These are phyloP conservation scores for Drosophila anomalipes DNA, from an alignment of 2,888 invertebrate species.

Conservation along the genomic window DNA sequence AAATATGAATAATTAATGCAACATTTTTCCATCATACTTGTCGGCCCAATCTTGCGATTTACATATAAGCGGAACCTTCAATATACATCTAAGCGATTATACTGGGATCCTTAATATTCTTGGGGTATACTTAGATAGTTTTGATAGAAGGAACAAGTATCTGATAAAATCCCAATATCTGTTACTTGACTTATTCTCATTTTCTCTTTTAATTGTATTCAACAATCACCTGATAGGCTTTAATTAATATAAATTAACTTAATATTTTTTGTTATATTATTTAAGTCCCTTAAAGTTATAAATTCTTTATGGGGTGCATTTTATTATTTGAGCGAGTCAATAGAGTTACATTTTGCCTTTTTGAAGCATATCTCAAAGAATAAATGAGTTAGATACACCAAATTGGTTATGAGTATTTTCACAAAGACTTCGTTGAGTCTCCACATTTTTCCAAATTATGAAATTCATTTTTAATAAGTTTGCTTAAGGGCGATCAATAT, in stretches of 20 bases:
- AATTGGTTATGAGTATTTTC: neutral
- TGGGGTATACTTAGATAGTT: neutral
- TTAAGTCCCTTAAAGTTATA: rapidly evolving
- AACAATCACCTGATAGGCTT: neutral
- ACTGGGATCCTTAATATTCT: neutral
- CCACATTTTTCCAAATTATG: neutral
- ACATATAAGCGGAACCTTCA: neutral
- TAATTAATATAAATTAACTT: neutral
- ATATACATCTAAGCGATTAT: neutral
- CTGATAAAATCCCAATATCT: neutral
- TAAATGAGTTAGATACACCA: neutral
- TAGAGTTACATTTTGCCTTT: neutral
- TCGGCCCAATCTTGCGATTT: neutral
- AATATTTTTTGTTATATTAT: neutral
- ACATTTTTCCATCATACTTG: neutral
- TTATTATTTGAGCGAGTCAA: neutral
- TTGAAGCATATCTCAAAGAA: too few species aligned
- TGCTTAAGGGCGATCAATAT: too few species aligned
- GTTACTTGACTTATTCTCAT: neutral
- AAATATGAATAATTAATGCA: neutral
- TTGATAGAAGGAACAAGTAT: neutral
- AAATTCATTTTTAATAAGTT: neutral
- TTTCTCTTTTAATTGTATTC: neutral
- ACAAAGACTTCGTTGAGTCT: neutral
- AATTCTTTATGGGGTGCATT: neutral